phyloP scores from a whole-genome alignment of 92 coral and sea anemone genomes.

The Heteractis magnifica region DNA sequence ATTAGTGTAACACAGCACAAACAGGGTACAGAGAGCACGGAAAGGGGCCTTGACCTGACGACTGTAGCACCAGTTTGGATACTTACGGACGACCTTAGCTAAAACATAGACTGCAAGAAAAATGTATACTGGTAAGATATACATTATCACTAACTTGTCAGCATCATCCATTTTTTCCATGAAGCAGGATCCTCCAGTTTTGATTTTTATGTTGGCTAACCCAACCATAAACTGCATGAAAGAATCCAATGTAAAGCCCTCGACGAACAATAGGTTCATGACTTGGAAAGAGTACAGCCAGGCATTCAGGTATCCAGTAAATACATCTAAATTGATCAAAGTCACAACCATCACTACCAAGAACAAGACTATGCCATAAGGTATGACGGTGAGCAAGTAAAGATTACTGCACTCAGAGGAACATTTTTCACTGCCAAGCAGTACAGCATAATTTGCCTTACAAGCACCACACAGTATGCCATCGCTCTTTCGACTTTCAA shows the following conservation, averaged over 20 bases:
- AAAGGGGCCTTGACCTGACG: slow-evolving; percentile 68
- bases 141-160: slow-evolving; percentile 69
- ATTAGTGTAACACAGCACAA: too few relatives aligned
- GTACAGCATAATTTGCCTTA: slow-evolving; percentile 44
- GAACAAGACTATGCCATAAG: slow-evolving; percentile 46
- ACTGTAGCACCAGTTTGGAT: slow-evolving; percentile 79
- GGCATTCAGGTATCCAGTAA: slow-evolving; percentile 89
- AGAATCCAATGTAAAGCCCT: slow-evolving; percentile 57
- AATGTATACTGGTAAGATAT: slow-evolving; percentile 67
- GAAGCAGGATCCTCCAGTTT: slow-evolving; percentile 54
- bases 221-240: slow-evolving; percentile 67
- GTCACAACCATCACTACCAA: slow-evolving; percentile 64
- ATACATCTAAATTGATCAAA: slow-evolving; percentile 72
- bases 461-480: slow-evolving; percentile 88
- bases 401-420: slow-evolving; percentile 42
- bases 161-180: slow-evolving; percentile 65
- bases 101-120: slow-evolving; percentile 60
- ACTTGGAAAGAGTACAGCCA: slow-evolving; percentile 97
- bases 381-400: slow-evolving; percentile 57
- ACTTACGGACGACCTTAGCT: slow-evolving; percentile 54
- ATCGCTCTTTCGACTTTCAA: slow-evolving; percentile 32
- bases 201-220: slow-evolving; percentile 61
- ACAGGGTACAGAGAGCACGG: slow-evolving; percentile 89
- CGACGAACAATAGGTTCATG: slow-evolving; percentile 53
- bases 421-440: slow-evolving; percentile 72